These are phyloP conservation scores for Acanthis flammea DNA, from an alignment of 2,797 vertebrate species.

Conservation along the genomic window DNA sequence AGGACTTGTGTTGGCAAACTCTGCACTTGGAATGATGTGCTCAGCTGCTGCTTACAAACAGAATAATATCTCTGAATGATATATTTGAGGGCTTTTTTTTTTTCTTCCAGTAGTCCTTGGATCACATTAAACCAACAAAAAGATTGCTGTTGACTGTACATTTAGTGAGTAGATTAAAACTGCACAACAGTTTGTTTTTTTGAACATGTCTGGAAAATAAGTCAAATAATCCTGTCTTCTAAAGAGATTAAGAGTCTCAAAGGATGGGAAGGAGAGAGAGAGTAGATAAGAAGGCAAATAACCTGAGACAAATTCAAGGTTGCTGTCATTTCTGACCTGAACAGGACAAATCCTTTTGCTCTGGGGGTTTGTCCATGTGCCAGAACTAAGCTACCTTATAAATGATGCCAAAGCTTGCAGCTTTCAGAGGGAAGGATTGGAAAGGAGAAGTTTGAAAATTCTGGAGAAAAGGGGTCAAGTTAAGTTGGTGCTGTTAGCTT, in stretches of 20 bases:
- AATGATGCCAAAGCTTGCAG: not conserved
- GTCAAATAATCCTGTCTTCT: not conserved
- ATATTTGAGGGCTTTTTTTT: not conserved
- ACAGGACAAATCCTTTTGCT: constrained; percentile 3
- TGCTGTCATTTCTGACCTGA: not conserved
- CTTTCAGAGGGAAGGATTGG: not conserved
- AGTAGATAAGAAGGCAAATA: not conserved
- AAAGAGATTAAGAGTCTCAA: not conserved
- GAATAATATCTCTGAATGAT: not conserved
- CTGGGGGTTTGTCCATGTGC: not conserved
- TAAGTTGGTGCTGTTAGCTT: not conserved
- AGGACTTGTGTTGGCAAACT: not conserved
- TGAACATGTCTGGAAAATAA: not conserved
- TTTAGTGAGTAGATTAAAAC: not conserved
- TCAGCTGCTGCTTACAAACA: not conserved
- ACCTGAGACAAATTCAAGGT: not conserved
- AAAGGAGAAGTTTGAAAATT: not conserved
- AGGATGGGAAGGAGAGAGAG: not conserved
- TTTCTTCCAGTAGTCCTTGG: not conserved
- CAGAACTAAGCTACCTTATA: not conserved
- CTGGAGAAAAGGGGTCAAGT: not conserved
- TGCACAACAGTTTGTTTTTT: not conserved
- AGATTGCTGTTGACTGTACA: not conserved
- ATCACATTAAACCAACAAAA: not conserved
- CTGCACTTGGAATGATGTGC: not conserved